Conservation (phyloP, 2,888 invertebrate species). For the Molorchus minor region DNA sequence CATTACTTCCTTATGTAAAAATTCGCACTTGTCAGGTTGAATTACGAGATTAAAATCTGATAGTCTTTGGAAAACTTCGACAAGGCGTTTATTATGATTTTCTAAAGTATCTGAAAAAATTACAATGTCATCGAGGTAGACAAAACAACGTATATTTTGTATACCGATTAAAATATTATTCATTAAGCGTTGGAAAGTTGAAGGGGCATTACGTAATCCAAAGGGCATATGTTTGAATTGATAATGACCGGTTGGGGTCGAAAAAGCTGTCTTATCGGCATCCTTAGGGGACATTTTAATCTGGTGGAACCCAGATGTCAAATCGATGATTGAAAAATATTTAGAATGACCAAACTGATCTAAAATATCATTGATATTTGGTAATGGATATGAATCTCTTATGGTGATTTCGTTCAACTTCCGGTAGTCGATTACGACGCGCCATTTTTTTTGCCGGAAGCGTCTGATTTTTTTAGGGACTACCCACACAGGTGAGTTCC, state of each 20-base stretch:
- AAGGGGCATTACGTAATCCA: slow-evolving; percentile 59
- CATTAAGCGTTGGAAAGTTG: slow-evolving; percentile 51
- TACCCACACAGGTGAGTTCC: slow-evolving; percentile 42
- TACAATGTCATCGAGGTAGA: slow-evolving; percentile 57
- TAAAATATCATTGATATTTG: slow-evolving; percentile 55
- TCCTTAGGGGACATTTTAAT: slow-evolving; percentile 49
- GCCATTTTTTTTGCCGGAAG: slow-evolving; percentile 33
- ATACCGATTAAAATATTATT: slow-evolving; percentile 47
- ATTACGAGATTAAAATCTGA: slow-evolving; percentile 29
- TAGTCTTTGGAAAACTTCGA: slow-evolving; percentile 38
- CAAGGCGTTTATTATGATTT: slow-evolving; percentile 41
- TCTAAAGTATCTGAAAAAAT: slow-evolving; percentile 43
- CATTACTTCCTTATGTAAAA: slow-evolving; percentile 32
- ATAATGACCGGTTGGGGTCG: slow-evolving; percentile 51
- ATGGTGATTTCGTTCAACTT: slow-evolving; percentile 57
- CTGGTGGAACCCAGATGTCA: slow-evolving; percentile 59
- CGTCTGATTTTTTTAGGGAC: slow-evolving; percentile 50
- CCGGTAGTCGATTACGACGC: slow-evolving; percentile 37
- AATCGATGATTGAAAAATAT: slow-evolving; percentile 57
- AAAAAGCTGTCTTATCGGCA: slow-evolving; percentile 56
- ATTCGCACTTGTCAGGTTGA: slow-evolving; percentile 35
- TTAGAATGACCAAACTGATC: slow-evolving; percentile 54
- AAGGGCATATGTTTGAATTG: slow-evolving; percentile 56
- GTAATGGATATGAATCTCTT: slow-evolving; percentile 54
- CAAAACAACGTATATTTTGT: slow-evolving; percentile 47